phyloP scores from a whole-genome alignment of 2,888 invertebrate genomes.

The Drosophila macrospina region DNA sequence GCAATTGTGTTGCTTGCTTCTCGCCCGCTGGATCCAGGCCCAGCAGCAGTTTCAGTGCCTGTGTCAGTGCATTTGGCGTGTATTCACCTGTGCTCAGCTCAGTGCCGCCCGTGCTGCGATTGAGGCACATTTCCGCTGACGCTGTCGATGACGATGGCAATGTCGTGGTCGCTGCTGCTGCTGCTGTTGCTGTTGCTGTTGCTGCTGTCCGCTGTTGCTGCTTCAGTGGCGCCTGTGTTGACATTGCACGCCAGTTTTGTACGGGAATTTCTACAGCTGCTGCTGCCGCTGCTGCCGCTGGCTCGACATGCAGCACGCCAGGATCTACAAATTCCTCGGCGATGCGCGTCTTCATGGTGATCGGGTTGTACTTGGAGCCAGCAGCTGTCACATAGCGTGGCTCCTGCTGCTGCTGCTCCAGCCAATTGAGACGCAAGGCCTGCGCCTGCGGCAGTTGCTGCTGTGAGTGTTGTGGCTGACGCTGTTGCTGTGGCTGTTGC shows the following conservation, averaged over 20 bases:
- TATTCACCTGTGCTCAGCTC: neutral
- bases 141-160: neutral
- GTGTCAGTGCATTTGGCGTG: conserved; percentile 56
- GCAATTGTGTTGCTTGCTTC: neutral
- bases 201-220: neutral
- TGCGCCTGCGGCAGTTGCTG: conserved; percentile 1
- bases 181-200: neutral
- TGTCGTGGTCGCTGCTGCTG: neutral
- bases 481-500: neutral
- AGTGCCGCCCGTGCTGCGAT: neutral
- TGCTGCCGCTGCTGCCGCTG: neutral
- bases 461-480: neutral
- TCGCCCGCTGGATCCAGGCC: conserved; percentile 49
- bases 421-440: conserved; percentile 24
- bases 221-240: conserved; percentile 13
- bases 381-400: conserved; percentile 50
- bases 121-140: neutral
- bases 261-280: neutral
- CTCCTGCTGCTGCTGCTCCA: conserved; percentile 10
- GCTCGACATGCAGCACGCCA: neutral
- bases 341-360: conserved; percentile 59
- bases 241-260: conserved; percentile 25
- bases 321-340: conserved; percentile 50
- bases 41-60: conserved; percentile 63
- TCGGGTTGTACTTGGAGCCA: conserved; percentile 27